A percentile compares a stretch with the other conserved stretches of the same genome.
These are phyloP conservation scores for Natrix natrix DNA, from an alignment of 2,797 vertebrate genomes.

Conservation along the genomic window DNA sequence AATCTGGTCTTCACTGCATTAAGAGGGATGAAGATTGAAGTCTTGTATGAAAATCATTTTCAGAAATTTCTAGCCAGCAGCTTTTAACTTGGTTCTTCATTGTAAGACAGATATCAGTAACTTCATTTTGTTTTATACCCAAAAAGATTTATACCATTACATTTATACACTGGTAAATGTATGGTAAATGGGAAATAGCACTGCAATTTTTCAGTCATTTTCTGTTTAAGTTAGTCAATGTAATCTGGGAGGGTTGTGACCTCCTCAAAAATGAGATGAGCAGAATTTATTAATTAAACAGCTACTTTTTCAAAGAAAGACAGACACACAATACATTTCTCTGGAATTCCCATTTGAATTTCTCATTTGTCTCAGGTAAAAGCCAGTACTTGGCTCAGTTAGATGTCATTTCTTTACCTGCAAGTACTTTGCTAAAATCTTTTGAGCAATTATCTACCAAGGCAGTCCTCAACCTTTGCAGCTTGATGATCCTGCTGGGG, in stretches of 20 bases:
- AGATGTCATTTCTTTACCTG: neutral
- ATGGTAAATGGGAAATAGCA: neutral
- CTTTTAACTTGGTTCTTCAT: neutral
- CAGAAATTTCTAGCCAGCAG: neutral
- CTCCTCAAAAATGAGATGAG: neutral
- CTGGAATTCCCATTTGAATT: neutral
- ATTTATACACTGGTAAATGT: neutral
- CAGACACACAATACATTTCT: neutral
- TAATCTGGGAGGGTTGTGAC: neutral
- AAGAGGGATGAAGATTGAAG: neutral
- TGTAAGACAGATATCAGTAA: neutral
- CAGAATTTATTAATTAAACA: neutral
- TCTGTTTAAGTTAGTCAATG: neutral
- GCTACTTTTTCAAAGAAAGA: neutral
- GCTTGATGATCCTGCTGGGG: too few species aligned
- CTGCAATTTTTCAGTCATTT: neutral
- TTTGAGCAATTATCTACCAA: neutral
- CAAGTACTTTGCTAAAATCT: neutral
- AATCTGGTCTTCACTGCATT: neutral
- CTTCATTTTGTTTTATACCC: neutral
- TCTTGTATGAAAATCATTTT: neutral
- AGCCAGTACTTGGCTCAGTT: neutral
- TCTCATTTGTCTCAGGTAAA: neutral
- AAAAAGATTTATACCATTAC: neutral
- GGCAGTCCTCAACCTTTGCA: too few species aligned